These are phyloP conservation scores for Nannoperca australis DNA, from an alignment of 2,797 vertebrate genomes.

Conservation along the genomic window DNA sequence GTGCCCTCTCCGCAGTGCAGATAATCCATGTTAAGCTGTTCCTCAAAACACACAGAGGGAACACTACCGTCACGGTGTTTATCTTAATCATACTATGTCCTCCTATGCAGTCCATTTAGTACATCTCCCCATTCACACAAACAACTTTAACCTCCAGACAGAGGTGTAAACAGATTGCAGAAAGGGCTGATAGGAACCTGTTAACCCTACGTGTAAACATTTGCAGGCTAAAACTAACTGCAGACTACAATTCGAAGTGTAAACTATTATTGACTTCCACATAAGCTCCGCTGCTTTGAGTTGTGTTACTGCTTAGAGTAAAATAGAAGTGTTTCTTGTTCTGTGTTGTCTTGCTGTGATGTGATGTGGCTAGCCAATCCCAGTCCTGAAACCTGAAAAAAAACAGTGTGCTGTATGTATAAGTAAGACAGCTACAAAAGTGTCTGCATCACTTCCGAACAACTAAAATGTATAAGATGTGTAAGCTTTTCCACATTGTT, in stretches of 20 bases:
- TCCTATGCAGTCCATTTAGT: slow-evolving; percentile 38
- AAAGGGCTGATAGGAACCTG: not conserved
- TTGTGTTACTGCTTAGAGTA: not conserved
- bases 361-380: not conserved
- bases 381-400: not conserved
- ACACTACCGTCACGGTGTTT: slow-evolving; percentile 39
- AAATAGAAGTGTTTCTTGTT: not conserved
- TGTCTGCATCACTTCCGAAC: not conserved
- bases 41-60: slow-evolving; percentile 49
- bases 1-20: slow-evolving; percentile 41
- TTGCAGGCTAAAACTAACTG: not conserved
- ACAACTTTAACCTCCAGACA: slow-evolving; percentile 27
- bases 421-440: not conserved
- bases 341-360: not conserved
- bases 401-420: not conserved
- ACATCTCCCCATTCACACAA: slow-evolving; percentile 15
- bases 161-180: not conserved
- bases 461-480: not conserved
- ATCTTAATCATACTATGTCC: slow-evolving; percentile 23
- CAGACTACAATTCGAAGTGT: not conserved
- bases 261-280: not conserved
- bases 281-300: not conserved
- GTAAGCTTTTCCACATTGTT: slow-evolving; percentile 5
- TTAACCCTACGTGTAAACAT: not conserved
- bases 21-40: slow-evolving; percentile 75